phyloP scores from a whole-genome alignment of 2,797 vertebrate genomes.

The Lacerta viridis region DNA sequence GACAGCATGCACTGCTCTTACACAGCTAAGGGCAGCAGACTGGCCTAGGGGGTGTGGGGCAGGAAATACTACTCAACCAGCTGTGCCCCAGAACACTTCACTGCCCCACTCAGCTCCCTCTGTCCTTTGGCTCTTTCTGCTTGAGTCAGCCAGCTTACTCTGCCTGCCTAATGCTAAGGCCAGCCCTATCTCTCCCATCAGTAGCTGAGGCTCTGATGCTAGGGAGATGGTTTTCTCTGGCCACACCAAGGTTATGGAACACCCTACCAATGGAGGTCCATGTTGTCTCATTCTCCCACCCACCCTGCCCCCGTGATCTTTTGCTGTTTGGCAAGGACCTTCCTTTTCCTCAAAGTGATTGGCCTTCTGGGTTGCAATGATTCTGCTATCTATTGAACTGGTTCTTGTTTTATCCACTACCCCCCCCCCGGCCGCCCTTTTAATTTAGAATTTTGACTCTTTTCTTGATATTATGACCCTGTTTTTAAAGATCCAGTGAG shows the following conservation, averaged over 20 bases:
- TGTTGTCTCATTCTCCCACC: neutral
- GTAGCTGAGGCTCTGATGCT: neutral
- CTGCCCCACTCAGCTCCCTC: no score
- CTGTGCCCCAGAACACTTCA: no score
- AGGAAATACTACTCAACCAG: no score
- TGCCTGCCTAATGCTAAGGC: no score
- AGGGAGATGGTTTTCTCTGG: neutral
- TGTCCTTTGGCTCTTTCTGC: no score
- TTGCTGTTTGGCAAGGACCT: neutral
- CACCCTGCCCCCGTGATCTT: neutral
- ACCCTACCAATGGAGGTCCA: neutral
- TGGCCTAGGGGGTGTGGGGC: no score
- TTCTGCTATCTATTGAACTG: neutral
- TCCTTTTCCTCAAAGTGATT: neutral
- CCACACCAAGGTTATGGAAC: neutral
- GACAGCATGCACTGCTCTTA: no score
- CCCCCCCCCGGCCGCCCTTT: neutral
- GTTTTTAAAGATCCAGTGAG: no score
- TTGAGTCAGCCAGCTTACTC: no score
- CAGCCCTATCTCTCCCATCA: neutral
- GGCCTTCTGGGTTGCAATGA: neutral
- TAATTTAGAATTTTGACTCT: neutral
- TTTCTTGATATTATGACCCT: no score
- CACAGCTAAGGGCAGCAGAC: no score
- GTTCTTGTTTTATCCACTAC: neutral